These are phyloP conservation scores for Bostrychus sinensis DNA, from an alignment of 2,113 vertebrate genomes.

Conservation along the genomic window DNA sequence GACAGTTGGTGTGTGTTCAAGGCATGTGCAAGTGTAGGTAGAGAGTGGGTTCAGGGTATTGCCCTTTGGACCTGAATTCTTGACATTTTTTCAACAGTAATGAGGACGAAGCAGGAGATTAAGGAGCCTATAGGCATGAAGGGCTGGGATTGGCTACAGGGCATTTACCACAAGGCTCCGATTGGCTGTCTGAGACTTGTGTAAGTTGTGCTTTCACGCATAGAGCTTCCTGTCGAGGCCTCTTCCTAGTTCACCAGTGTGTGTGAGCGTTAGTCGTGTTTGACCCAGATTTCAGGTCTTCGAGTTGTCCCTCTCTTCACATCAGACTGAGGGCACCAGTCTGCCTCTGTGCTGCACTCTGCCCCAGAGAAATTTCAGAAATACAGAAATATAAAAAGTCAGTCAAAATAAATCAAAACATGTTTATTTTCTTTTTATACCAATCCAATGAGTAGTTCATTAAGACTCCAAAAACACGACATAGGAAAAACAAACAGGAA, in stretches of 20 bases:
- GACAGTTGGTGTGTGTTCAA: not conserved
- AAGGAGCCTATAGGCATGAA: slow-evolving; percentile 39
- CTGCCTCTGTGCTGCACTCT: not conserved
- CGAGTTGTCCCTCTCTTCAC: not conserved
- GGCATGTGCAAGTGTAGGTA: slow-evolving; percentile 8
- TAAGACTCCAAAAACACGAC: too few species aligned
- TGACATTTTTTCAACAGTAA: slow-evolving; percentile 65
- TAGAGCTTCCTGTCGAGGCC: slow-evolving; percentile 23
- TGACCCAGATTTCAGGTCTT: slow-evolving; percentile 26
- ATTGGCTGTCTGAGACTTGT: slow-evolving; percentile 36
- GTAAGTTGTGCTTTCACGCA: slow-evolving; percentile 28
- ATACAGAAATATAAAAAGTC: not conserved
- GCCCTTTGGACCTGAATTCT: slow-evolving; percentile 63
- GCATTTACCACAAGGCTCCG: not conserved
- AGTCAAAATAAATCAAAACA: not conserved
- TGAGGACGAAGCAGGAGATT: slow-evolving; percentile 43
- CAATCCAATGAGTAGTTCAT: too few species aligned
- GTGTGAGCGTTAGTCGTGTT: slow-evolving; percentile 13
- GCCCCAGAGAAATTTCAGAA: not conserved
- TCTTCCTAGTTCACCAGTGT: slow-evolving; percentile 22
- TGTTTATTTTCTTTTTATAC: not conserved
- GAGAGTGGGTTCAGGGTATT: not conserved
- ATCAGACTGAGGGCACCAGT: not conserved
- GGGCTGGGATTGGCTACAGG: slow-evolving; percentile 31
- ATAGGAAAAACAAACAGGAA: too few species aligned